Evolutionary conservation across 2,888 invertebrate genomes (phyloP).

Genomic region (Epirrita christyi): DNA sequence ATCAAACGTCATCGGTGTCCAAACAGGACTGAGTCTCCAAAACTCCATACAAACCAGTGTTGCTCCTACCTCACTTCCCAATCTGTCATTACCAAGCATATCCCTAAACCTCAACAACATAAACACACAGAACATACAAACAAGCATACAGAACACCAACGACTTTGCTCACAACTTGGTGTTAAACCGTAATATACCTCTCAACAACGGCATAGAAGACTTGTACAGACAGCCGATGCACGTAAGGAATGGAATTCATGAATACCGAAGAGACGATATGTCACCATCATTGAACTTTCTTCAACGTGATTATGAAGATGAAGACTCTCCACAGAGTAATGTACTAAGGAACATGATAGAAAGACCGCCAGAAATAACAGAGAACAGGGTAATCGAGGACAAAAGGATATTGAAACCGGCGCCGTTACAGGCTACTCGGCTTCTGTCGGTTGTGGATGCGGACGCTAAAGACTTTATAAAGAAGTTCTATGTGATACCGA

Average conservation of each 20-base stretch:
- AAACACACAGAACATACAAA: constrained; percentile 57
- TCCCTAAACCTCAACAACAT: constrained; percentile 64
- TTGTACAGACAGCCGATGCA: constrained; percentile 56
- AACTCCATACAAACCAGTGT: constrained; percentile 54
- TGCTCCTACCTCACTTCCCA: constrained; percentile 61
- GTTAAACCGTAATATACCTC: constrained; percentile 59
- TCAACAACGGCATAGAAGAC: constrained; percentile 72
- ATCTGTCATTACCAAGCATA: constrained; percentile 62
- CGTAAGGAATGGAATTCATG: constrained; percentile 71
- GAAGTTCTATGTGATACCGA: constrained; percentile 76
- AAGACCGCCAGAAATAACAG: constrained; percentile 63
- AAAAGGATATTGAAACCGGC: constrained; percentile 76
- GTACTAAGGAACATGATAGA: constrained; percentile 60
- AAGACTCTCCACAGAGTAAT: constrained; percentile 60
- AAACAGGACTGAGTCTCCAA: constrained; percentile 57
- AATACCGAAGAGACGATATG: constrained; percentile 66
- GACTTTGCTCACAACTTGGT: constrained; percentile 74
- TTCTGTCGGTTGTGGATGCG: constrained; percentile 67
- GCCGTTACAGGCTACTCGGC: constrained; percentile 64
- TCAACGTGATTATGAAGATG: constrained; percentile 77
- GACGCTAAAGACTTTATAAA: constrained; percentile 68
- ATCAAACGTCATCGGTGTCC: constrained; percentile 64
- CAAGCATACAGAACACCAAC: constrained; percentile 59
- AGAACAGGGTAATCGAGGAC: constrained; percentile 66
- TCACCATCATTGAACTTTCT: constrained; percentile 69